phyloP scores from a whole-genome alignment of 2,113 vertebrate genomes.

The Equus przewalskii region DNA sequence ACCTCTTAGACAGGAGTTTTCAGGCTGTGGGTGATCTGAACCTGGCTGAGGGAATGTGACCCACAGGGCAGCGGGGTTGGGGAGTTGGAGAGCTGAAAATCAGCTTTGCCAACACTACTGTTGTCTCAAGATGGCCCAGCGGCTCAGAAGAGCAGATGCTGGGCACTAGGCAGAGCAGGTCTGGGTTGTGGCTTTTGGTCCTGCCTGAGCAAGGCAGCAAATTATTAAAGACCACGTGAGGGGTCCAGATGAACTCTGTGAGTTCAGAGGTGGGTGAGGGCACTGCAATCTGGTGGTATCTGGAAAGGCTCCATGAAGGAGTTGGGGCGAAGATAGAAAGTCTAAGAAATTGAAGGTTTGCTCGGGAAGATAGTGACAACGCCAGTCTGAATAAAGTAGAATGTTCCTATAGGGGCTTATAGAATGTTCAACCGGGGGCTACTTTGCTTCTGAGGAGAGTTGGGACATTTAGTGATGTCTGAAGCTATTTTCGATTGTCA shows the following conservation, averaged over 20 bases:
- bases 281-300: not conserved
- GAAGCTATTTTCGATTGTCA: not conserved
- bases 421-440: not conserved
- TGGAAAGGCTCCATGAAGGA: not conserved
- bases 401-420: not conserved
- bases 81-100: not conserved
- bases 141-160: not conserved
- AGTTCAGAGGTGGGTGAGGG: not conserved
- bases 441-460: not conserved
- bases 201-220: not conserved
- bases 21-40: not conserved
- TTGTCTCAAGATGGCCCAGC: not conserved
- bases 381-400: not conserved
- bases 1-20: not conserved
- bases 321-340: not conserved
- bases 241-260: not conserved
- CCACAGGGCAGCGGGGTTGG: rapidly evolving
- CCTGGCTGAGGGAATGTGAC: not conserved
- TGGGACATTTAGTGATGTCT: not conserved
- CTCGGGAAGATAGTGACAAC: not conserved
- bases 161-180: not conserved
- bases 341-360: not conserved
- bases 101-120: not conserved
- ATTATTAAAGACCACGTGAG: not conserved
- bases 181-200: not conserved